Percentiles rank a stretch among this genome's conserved stretches.
Conservation (phyloP, 1,140 invertebrate genomes). For the Fopius arisanus region DNA sequence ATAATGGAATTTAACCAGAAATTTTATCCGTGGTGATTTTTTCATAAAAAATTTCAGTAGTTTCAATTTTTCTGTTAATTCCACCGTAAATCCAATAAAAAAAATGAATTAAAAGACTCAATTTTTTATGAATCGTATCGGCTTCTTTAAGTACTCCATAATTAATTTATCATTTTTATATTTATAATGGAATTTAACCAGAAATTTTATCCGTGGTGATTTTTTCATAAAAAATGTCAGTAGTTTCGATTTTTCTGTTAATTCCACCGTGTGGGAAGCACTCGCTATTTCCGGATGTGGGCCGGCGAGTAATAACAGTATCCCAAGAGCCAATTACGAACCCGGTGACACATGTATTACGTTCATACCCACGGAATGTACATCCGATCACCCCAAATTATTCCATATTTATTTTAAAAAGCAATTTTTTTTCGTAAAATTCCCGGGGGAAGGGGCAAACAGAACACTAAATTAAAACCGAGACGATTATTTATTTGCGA, state of each 20-base stretch:
- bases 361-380: conserved; percentile 18
- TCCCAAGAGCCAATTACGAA: conserved; percentile 31
- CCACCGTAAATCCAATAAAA: no score
- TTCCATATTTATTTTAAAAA: conserved; percentile 8
- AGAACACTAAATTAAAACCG: not conserved
- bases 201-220: no score
- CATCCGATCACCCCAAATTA: conserved; percentile 13
- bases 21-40: no score
- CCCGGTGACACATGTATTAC: conserved; percentile 20
- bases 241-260: not conserved
- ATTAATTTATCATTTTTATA: no score
- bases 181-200: no score
- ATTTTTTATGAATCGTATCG: no score
- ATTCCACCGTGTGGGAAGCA: conserved; percentile 42
- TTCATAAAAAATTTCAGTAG: no score
- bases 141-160: no score
- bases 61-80: no score
- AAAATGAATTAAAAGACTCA: no score
- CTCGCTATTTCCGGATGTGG: conserved; percentile 54
- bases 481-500: not conserved
- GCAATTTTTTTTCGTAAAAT: not conserved
- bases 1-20: no score
- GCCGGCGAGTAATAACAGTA: conserved; percentile 48
- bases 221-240: not conserved
- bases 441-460: not conserved